Conservation (phyloP, 2,797 vertebrate genomes). For the Anisognathus igniventris region DNA sequence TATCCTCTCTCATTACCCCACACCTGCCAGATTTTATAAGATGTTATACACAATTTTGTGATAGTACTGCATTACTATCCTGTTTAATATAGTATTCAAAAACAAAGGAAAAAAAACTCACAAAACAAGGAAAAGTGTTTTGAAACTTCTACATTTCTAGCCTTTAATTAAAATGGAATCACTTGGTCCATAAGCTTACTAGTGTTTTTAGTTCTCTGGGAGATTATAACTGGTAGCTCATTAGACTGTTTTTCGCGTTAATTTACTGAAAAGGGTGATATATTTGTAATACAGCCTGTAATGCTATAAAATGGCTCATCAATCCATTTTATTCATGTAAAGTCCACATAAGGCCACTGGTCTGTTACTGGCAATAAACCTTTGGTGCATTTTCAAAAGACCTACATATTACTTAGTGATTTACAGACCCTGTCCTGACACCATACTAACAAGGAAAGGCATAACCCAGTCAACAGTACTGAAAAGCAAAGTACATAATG, state of each 20-base stretch:
- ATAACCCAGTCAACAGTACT: conserved; percentile 54
- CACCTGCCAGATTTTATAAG: neutral
- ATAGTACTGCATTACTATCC: neutral
- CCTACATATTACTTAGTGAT: conserved; percentile 72
- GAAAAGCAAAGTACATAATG: conserved; percentile 48
- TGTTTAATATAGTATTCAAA: neutral
- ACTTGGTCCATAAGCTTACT: conserved; percentile 13
- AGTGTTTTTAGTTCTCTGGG: conserved; percentile 26
- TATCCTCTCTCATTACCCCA: neutral
- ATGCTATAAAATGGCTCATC: conserved; percentile 79
- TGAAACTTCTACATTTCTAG: conserved; percentile 24
- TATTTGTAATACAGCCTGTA: conserved; percentile 76
- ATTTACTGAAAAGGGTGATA: conserved; percentile 76
- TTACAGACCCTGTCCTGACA: conserved; percentile 69
- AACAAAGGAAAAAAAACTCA: neutral
- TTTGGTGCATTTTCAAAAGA: conserved; percentile 74
- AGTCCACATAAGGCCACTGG: conserved; percentile 77
- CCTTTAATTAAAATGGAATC: conserved; percentile 10
- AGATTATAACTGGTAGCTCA: conserved; percentile 60
- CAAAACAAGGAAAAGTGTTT: conserved; percentile 24
- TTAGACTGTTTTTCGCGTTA: conserved; percentile 72
- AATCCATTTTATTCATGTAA: conserved; percentile 79
- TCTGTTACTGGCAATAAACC: conserved; percentile 79
- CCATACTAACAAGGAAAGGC: conserved; percentile 66
- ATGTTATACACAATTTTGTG: neutral